Evolutionary conservation across 2,797 vertebrate species (phyloP), one percentile per base, ranked within the genome.

Genomic region (Hydrolagus colliei): DNA sequence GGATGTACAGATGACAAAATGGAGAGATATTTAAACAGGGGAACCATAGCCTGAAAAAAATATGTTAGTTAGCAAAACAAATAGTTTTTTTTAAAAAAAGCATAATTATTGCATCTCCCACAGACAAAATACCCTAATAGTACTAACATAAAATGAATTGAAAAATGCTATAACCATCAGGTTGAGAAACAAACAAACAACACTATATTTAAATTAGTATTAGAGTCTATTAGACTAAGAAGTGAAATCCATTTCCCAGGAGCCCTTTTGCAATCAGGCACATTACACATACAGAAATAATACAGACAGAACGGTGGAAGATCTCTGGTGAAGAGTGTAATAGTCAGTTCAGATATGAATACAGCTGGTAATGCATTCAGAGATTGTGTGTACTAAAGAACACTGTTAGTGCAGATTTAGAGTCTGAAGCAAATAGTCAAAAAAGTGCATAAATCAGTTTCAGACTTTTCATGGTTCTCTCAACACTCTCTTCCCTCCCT

Each of bases 21-120:
- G 52, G 27, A 84, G 59, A 80, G 41, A 52, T 67, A 5, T 71
- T 71, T 71, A 84, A 27, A 84, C 79, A 71, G 13, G 73, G 52
- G 65, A 84, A 27, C 1, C 32, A 84, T 20, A 71, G 65, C 65
- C 65, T 84, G 32, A 71, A 84, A 84, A 41, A 80, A 41, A 52
- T 41, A 67, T 9, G 2, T 82, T 18, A 82, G 79, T 71, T 84
- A 68, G 79, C 79, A 84, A 84, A 84, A 84, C 79, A 84, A 41
- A 84, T 67, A 84, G 41, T 3, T 3, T 52, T 52, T 3, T 52
- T 52, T 3, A 52, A 35, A 84, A 68, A 84, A 71, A 71, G 79
- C 79, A 71, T 84, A 84, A 68, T 84, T 84, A 84, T 84, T 84
- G 79, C 79, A 84, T 84, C 79, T 84, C 65, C 79, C 79, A 82